Base-by-base conservation (phyloP, 2,888 invertebrate genomes). In the Tanaodytes sp. region DNA sequence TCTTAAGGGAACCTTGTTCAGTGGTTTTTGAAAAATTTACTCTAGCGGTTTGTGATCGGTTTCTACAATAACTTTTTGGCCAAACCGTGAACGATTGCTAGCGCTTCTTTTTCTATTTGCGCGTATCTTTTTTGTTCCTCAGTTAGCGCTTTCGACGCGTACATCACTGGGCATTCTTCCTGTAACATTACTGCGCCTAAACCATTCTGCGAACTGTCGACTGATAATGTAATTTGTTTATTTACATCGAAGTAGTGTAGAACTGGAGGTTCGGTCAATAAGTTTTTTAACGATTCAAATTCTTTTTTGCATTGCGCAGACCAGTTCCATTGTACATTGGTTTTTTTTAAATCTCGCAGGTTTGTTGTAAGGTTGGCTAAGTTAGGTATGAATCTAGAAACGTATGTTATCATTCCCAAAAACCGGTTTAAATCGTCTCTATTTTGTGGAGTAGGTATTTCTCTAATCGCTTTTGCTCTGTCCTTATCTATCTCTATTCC, bases 141-240 rank as follows among this genome's bases (percentile, higher is more conserved):
- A 15, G 61, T 70, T 36, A 74, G 16, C 2, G 66, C 23, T 31
- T 63, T 72, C 0, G 71, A 68, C 8, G 70, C 71, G 72, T 80
- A 84, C 3, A 77, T 78, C 18, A 81, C 68, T 3, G 82, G 82
- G 52, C 57, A 62, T 16, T 63, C 58, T 45, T 76, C 54, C 68
- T 79, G 79, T 9, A 80, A 37, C 0, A 79, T 9, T 4, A 74
- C 71, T 0, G 63, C 71, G 1, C 69, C 71, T 43, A 74, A 36
- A 1, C 70, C 72, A 27, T 59, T 27, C 20, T 61, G 62, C 8
- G 71, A 71, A 23, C 55, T 59, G 14, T 62, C 62, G 2, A 62
- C 46, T 6, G 62, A 62, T 2, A 62, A 16, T 1, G 15, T 14
- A 14, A 62, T 3, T 2, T 31, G 42, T 31, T 45, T 65, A 20